A percentile compares a stretch with the other conserved stretches of the same genome.
Evolutionary conservation across 2,113 vertebrate species (phyloP).

Genomic region (Seriola quinqueradiata): DNA sequence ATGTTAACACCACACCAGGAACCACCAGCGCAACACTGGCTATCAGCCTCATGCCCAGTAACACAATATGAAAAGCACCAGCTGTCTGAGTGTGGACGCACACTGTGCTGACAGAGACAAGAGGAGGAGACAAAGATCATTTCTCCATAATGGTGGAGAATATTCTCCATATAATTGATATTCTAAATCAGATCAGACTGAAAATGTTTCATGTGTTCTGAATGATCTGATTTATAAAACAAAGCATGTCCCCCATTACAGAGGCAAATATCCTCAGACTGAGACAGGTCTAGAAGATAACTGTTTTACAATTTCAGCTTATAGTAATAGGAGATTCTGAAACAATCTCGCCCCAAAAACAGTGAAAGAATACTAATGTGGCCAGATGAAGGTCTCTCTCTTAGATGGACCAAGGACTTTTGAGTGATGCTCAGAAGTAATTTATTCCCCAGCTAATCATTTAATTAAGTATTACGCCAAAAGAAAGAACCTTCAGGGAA

Average conservation of each 20-base stretch:
- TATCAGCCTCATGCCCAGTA: slow-evolving; percentile 8
- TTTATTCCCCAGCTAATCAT: neutral
- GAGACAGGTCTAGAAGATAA: neutral
- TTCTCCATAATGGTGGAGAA: neutral
- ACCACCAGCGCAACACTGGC: neutral
- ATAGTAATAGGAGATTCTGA: neutral
- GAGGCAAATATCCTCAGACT: neutral
- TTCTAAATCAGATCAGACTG: slow-evolving; percentile 1
- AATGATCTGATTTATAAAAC: neutral
- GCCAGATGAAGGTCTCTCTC: neutral
- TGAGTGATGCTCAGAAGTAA: neutral
- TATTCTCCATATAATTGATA: neutral
- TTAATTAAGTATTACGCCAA: neutral
- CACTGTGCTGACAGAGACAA: neutral
- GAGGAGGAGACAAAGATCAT: neutral
- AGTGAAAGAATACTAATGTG: too few species aligned
- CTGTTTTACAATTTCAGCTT: neutral
- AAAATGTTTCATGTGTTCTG: neutral
- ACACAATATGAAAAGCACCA: slow-evolving; percentile 59
- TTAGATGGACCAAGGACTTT: neutral
- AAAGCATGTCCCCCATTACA: neutral
- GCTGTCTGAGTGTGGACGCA: slow-evolving; percentile 42
- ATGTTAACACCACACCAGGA: slow-evolving; percentile 27
- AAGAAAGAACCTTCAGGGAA: neutral
- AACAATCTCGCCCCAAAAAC: neutral